Evolutionary conservation across 2,888 invertebrate species (phyloP), one percentile per base, ranked within the genome.

Genomic region (Hirtodrosophila histrioides): DNA sequence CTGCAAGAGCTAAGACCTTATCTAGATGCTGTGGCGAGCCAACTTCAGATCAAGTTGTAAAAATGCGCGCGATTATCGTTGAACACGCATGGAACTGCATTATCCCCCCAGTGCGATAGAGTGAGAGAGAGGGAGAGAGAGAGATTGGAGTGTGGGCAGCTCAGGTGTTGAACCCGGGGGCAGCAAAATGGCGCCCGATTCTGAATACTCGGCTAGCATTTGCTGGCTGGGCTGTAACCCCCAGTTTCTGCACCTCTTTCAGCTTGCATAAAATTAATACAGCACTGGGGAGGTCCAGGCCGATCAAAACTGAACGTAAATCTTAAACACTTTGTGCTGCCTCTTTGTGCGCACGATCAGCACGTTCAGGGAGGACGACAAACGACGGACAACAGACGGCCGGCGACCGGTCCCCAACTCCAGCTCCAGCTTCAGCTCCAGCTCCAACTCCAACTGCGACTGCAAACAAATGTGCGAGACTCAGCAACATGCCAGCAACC

Each of bases 261-360:
- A 75, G 75, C 69, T 54, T 68, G 43, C 10, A 24, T 24, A 17
- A 79, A 89, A 89, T 87, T 78, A 83, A 89, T 90, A 88, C 86
- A 77, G 83, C 91, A 88, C 89, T 86, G 82, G 88, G 90, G 90
- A 90, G 90, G 90, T 90, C 90, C 84, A 62, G 56, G 64, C 77
- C 88, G 88, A 89, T 90, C 90, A 89, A 90, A 88, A 82, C 79
- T 60, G 88, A 88, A 88, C 89, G 88, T 89, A 88, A 90, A 90
- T 90, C 90, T 88, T 87, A 66, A 78, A 73, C 71, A 78, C 75
- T 85, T 71, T 77, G 65, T 67, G 69, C 67, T 62, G 57, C 63
- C 46, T 39, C 36, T 35, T 61, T 60, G 62, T 74, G 80, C 88
- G 87, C 89, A 89, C 89, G 90, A 89, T 88, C 89, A 89, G 90